Evolutionary conservation across 2,797 vertebrate species (phyloP).

Genomic region (Gallinago nigripennis): DNA sequence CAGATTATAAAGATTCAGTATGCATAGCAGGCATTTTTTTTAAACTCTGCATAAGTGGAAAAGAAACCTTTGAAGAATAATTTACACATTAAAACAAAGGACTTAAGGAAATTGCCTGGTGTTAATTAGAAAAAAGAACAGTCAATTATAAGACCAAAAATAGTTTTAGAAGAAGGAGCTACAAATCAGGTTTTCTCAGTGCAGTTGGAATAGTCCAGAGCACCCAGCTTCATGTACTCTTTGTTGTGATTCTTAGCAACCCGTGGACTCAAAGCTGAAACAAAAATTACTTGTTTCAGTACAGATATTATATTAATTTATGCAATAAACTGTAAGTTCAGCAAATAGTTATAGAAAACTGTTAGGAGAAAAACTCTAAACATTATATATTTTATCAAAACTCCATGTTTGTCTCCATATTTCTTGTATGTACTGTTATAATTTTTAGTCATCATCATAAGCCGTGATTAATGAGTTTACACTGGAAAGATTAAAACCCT

Average conservation of each 20-base stretch:
- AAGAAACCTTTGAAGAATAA: neutral
- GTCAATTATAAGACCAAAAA: neutral
- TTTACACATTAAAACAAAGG: neutral
- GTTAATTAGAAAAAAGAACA: neutral
- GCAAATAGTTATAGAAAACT: neutral
- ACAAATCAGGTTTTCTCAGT: neutral
- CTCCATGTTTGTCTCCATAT: neutral
- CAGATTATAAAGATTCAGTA: neutral
- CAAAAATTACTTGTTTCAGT: neutral
- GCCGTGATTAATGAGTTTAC: neutral
- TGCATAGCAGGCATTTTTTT: neutral
- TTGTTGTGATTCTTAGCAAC: neutral
- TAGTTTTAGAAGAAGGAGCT: neutral
- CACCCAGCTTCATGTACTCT: neutral
- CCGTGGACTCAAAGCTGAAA: neutral
- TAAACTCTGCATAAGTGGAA: neutral
- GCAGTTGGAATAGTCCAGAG: neutral
- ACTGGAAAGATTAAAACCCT: fast-evolving
- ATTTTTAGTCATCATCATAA: neutral
- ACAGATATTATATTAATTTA: neutral
- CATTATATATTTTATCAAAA: neutral
- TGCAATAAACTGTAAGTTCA: neutral
- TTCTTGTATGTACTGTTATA: neutral
- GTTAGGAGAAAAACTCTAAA: neutral
- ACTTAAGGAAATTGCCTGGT: neutral